Evolutionary conservation across 2,888 invertebrate genomes (phyloP).

Genomic region (Sialis lutaria): DNA sequence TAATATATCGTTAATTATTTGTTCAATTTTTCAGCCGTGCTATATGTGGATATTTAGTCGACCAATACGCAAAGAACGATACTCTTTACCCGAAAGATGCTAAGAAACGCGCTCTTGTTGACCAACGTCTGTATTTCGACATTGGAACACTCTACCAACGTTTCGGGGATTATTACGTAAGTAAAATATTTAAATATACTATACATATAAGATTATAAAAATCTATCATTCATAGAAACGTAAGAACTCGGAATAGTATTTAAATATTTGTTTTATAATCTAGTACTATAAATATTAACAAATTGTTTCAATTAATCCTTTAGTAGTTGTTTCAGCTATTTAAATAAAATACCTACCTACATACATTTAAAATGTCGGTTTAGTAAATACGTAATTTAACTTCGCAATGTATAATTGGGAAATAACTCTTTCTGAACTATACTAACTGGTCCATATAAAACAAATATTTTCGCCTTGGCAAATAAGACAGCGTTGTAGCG

Average conservation of each 20-base stretch:
- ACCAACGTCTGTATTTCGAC: slow-evolving; percentile 67
- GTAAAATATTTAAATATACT: slow-evolving; percentile 20
- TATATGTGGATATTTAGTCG: slow-evolving; percentile 61
- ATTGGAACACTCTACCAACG: slow-evolving; percentile 54
- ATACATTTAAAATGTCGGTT: not conserved
- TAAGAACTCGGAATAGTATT: not conserved
- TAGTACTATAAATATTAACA: not conserved
- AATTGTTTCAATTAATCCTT: not conserved
- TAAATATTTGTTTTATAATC: not conserved
- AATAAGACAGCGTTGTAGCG: too few relatives aligned
- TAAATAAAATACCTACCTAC: too few relatives aligned
- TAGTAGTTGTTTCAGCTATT: not conserved
- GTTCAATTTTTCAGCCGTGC: slow-evolving; percentile 37
- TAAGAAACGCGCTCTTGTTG: slow-evolving; percentile 55
- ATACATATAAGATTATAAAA: not conserved
- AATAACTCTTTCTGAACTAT: too few relatives aligned
- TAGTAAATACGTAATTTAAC: not conserved
- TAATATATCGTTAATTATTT: not conserved
- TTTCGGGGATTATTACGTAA: slow-evolving; percentile 54
- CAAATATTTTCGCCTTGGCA: too few relatives aligned
- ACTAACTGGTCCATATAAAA: too few relatives aligned
- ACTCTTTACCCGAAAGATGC: slow-evolving; percentile 62
- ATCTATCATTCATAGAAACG: not conserved
- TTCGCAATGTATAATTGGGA: too few relatives aligned
- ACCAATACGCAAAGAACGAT: slow-evolving; percentile 64